Percentiles rank a stretch among this genome's conserved stretches.
These are phyloP conservation scores for Desmophyllum pertusum DNA, from an alignment of 92 coral and sea anemone species.

Conservation along the genomic window DNA sequence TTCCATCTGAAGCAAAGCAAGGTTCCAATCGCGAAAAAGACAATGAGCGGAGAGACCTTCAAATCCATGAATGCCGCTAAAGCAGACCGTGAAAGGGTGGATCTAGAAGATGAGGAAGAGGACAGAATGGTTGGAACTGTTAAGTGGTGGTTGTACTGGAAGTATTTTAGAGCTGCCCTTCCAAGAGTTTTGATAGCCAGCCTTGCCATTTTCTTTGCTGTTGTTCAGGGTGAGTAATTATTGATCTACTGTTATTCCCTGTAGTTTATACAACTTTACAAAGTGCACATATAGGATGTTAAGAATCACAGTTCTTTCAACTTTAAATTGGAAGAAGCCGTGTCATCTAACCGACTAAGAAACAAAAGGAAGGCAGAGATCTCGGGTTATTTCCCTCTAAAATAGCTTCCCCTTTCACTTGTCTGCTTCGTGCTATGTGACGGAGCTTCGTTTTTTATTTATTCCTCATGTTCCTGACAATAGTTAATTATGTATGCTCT, in stretches of 20 bases:
- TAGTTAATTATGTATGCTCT: too few relatives aligned
- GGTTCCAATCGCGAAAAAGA: neutral
- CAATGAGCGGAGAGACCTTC: neutral
- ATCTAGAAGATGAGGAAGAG: constrained; percentile 22
- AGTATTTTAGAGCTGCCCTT: constrained; percentile 25
- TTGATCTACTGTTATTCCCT: neutral
- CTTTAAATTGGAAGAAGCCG: too few relatives aligned
- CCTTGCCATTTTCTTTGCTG: constrained; percentile 2
- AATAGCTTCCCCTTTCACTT: too few relatives aligned
- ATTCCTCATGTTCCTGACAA: too few relatives aligned
- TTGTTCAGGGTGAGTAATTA: constrained; percentile 8
- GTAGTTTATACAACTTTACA: too few relatives aligned
- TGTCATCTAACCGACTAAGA: too few relatives aligned
- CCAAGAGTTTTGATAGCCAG: neutral
- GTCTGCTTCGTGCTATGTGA: too few relatives aligned
- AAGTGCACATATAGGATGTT: neutral
- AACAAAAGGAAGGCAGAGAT: too few relatives aligned
- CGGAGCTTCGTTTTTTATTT: too few relatives aligned
- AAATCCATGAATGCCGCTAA: neutral
- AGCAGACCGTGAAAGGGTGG: neutral
- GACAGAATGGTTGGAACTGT: constrained; percentile 29
- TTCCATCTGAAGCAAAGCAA: neutral
- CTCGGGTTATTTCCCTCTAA: too few relatives aligned
- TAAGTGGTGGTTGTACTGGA: constrained; percentile 31
- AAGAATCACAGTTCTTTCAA: too few relatives aligned